Base-by-base conservation (phyloP, 2,888 invertebrate species). In the Tenthredo distinguenda region DNA sequence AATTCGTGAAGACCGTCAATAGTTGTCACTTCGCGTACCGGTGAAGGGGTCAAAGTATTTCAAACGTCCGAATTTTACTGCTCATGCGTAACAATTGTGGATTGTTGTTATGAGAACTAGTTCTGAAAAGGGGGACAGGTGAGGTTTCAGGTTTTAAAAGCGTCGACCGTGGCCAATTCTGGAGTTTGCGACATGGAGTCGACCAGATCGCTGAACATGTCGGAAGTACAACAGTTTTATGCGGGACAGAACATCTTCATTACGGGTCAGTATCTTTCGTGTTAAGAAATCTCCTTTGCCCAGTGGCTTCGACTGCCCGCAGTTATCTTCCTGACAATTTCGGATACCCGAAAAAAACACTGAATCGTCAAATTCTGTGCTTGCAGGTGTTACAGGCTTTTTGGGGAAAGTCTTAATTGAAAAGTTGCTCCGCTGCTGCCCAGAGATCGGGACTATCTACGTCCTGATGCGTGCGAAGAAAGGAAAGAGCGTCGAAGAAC, bases 301-400 rank as follows among this genome's bases (percentile, higher is more conserved):
- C 34, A 5, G 6, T 15, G 7, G 31, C 65, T 15, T 65, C 12
- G 3, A 4, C 3, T 65, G 3, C 3, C 1, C 12, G 31, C 12
- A 65, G 21, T 65, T 10, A 15, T 15, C 31, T 65, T 21, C 15
- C 3, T 31, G 31, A 12, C 15, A 31, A 31, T 65, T 65, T 31
- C 15, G 4, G 4, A 34, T 31, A 31, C 0, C 3, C 26, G 12
- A 31, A 15, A 18, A 31, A 34, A 4, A 31, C 4, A 68, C 34
- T 34, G 5, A 6, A 34, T 31, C 15, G 4, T 34, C 26, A 7
- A 0, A 7, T 40, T 40, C 18, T 68, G 18, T 31, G 9, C 68
- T 68, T 47, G 7, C 62, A 88, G 89, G 88, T 65, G 89, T 86
- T 9, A 89, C 89, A 6, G 89, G 89, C 31, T 89, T 89, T 81